Percentiles rank a stretch among this genome's conserved stretches.
These are phyloP conservation scores for Calidris pygmaea DNA, from an alignment of 2,113 vertebrate genomes.

Conservation along the genomic window DNA sequence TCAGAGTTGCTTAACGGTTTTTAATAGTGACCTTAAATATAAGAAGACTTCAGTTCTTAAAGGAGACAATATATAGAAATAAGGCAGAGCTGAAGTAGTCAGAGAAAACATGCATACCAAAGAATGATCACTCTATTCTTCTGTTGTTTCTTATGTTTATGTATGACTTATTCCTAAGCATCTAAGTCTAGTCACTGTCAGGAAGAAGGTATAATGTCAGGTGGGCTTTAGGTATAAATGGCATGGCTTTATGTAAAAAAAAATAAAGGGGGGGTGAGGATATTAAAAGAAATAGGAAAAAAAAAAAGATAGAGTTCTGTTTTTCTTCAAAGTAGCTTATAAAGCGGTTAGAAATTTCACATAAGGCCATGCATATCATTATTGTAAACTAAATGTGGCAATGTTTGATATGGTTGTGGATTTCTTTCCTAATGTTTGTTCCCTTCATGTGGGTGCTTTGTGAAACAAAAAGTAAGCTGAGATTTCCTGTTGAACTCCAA, in stretches of 20 bases:
- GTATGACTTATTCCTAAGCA: background rate
- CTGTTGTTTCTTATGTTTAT: background rate
- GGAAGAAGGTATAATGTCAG: background rate
- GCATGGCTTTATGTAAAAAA: background rate
- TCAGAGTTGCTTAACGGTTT: background rate
- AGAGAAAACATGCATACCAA: background rate
- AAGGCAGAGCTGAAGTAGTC: background rate
- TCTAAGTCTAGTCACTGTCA: background rate
- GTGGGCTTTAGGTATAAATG: background rate
- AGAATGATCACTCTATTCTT: background rate
- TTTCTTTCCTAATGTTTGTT: background rate
- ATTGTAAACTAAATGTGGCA: background rate
- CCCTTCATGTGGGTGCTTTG: background rate
- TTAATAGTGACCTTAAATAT: background rate
- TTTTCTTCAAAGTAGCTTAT: background rate
- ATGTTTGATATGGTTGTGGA: fast-evolving
- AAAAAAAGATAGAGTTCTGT: fast-evolving
- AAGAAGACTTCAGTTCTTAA: background rate
- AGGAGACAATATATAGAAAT: background rate
- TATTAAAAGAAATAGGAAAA: too few species aligned
- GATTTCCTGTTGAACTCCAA: background rate
- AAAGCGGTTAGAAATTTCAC: background rate
- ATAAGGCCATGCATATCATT: background rate
- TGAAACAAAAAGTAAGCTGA: background rate
- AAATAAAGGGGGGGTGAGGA: background rate